These are phyloP conservation scores for Aegypius monachus DNA, from an alignment of 2,113 vertebrate genomes.

Conservation along the genomic window DNA sequence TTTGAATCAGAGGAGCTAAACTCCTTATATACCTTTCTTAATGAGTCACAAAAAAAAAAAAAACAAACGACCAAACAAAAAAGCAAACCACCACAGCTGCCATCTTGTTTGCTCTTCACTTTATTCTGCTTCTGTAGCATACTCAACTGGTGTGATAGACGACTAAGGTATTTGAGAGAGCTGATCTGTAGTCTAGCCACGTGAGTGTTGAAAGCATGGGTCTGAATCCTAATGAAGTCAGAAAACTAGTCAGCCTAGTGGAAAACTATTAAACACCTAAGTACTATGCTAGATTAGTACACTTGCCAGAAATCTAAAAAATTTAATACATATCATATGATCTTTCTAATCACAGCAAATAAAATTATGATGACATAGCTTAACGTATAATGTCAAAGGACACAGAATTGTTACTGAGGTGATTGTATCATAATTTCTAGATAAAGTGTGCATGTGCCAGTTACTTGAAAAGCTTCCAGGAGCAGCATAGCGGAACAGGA, in stretches of 20 bases:
- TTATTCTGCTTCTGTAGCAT: neutral
- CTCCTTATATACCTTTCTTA: neutral
- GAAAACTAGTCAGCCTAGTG: neutral
- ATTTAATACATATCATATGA: neutral
- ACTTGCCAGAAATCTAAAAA: neutral
- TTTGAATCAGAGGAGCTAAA: neutral
- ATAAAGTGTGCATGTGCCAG: fast-evolving
- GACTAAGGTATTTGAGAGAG: neutral
- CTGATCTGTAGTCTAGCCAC: neutral
- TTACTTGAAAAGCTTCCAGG: neutral
- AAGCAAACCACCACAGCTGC: neutral
- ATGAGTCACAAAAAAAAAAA: neutral
- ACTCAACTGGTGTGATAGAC: neutral
- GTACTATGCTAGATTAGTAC: neutral
- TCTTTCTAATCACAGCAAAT: neutral
- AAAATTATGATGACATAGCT: neutral
- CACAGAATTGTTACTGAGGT: neutral
- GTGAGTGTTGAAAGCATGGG: neutral
- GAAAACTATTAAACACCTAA: neutral
- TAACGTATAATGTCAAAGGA: neutral
- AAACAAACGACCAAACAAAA: no score
- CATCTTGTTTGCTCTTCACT: neutral
- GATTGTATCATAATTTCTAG: neutral
- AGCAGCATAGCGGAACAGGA: neutral
- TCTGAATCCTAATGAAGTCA: neutral